These are phyloP conservation scores for Hexactinellida sp. DNA, from an alignment of 37 sponge, comb jelly and placozoan genomes.

Conservation along the genomic window DNA sequence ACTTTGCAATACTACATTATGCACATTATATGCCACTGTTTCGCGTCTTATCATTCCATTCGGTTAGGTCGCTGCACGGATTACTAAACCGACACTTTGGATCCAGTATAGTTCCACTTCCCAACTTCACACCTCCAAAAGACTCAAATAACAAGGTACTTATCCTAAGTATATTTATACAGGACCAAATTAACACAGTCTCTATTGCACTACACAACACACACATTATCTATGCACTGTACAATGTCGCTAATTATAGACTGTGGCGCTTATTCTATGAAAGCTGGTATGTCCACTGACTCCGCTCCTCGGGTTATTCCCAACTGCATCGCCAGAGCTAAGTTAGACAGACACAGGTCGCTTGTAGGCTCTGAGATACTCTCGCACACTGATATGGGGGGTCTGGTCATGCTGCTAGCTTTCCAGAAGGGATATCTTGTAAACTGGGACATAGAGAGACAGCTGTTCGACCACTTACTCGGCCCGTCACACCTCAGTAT, in stretches of 20 bases:
- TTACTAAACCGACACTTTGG: not conserved
- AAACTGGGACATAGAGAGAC: constrained; percentile 90
- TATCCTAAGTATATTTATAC: not conserved
- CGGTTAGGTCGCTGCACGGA: not conserved
- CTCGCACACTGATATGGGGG: constrained; percentile 77
- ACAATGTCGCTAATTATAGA: constrained; percentile 49
- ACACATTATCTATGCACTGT: not conserved
- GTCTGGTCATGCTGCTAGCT: constrained; percentile 62
- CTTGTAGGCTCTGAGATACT: constrained; percentile 76
- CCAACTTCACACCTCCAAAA: not conserved
- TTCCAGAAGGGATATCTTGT: constrained; percentile 90
- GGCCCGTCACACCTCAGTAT: constrained; percentile 32
- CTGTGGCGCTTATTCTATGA: constrained; percentile 66
- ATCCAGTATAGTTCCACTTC: not conserved
- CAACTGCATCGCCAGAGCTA: constrained; percentile 71
- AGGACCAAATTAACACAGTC: not conserved
- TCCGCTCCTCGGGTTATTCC: constrained; percentile 39
- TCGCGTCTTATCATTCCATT: no score
- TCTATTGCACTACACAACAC: not conserved
- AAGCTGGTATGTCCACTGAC: constrained; percentile 35
- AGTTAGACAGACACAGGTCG: constrained; percentile 59
- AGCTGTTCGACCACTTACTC: constrained; percentile 80
- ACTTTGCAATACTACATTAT: no score
- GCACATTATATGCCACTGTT: no score
- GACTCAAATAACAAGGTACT: not conserved